These are phyloP conservation scores for Aleadryas rufinucha DNA, from an alignment of 2,113 vertebrate species.

Conservation along the genomic window DNA sequence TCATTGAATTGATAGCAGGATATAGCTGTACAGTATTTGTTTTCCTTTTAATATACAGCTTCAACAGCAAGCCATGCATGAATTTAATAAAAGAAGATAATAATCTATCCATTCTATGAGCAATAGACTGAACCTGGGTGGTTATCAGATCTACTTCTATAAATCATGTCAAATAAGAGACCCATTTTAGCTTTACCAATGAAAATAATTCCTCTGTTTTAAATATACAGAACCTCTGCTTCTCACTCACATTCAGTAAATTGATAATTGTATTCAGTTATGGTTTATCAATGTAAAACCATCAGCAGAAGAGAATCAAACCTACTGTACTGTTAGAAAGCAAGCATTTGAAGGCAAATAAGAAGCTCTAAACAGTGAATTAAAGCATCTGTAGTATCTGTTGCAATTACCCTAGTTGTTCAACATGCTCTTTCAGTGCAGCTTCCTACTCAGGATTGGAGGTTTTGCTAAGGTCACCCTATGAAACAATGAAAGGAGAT, in stretches of 20 bases:
- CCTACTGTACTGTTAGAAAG: background rate
- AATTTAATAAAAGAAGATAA: conserved; percentile 68
- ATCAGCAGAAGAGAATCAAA: background rate
- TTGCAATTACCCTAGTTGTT: background rate
- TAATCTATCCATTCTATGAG: conserved; percentile 49
- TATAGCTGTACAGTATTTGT: conserved; percentile 49
- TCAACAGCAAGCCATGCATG: conserved; percentile 45
- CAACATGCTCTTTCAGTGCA: background rate
- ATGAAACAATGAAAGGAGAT: background rate
- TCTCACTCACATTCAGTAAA: background rate
- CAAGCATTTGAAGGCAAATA: background rate
- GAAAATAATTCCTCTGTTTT: background rate
- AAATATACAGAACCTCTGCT: background rate
- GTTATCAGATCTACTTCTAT: conserved; percentile 46
- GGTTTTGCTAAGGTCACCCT: background rate
- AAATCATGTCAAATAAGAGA: conserved; percentile 59
- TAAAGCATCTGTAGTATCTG: background rate
- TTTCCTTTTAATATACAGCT: conserved; percentile 58
- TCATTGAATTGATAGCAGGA: conserved; percentile 31
- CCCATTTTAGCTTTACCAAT: background rate
- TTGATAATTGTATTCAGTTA: background rate
- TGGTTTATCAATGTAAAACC: background rate
- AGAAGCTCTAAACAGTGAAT: background rate
- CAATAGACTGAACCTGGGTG: conserved; percentile 11
- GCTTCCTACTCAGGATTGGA: background rate